Base-by-base conservation (phyloP, 2,888 invertebrate species). In the Ophraella communa region DNA sequence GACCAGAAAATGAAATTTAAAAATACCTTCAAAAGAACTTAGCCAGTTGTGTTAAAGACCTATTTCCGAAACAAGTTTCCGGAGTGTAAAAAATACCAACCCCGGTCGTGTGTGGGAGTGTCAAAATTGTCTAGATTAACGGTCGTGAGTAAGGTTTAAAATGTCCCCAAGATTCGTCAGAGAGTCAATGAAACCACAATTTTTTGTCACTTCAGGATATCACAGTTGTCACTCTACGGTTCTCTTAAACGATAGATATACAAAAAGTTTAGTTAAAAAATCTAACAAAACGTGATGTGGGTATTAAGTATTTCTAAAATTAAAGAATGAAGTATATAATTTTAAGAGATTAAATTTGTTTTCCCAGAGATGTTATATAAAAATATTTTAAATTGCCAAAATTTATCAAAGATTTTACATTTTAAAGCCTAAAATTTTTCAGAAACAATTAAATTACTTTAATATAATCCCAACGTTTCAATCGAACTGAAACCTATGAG, bases 1-100 rank as follows among this genome's bases (percentile, higher is more conserved):
- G 8, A 42, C 30, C 52, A 59, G 59, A 59, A 59, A 59, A 59
- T 59, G 42, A 52, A 59, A 42, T 52, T 59, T 51, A 59, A 59
- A 60, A 60, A 60, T 44, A 62, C 45, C 65, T 52, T 65, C 65
- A 65, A 60, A 65, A 52, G 75, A 74, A 66, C 72, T 73, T 77
- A 77, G 75, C 78, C 78, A 79, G 75, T 71, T 77, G 77, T n/a
- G n/a, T 77, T 79, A 79, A 79, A 79, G 75, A 78, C 77, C 77
- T 76, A 79, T 79, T 79, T 79, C 79, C 79, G 78, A 79, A 78
- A 79, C 79, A 78, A 74, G 77, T 76, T 78, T 79, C 79, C 79
- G 78, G 77, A 72, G 74, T 62, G 64, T 55, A 67, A 64, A 63
- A 66, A 71, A 67, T 68, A 65, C 66, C 66, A 65, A 58, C 57